phyloP scores from a whole-genome alignment of 2,113 vertebrate genomes.

The Procavia capensis region DNA sequence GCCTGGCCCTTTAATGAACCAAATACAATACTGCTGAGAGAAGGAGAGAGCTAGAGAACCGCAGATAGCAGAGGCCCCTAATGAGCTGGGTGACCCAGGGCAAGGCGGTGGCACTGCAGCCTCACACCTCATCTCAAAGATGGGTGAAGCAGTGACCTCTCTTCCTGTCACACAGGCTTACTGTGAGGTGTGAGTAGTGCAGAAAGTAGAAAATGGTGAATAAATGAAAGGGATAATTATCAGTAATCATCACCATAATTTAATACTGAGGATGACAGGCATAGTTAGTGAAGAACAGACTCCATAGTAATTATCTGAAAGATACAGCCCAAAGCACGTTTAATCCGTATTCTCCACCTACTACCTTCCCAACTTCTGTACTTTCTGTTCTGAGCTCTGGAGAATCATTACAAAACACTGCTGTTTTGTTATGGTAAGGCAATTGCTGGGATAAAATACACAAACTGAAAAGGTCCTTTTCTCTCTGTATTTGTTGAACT shows the following conservation, averaged over 20 bases:
- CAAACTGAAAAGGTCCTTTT: not conserved
- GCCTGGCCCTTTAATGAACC: not conserved
- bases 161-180: not conserved
- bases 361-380: constrained; percentile 31
- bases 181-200: not conserved
- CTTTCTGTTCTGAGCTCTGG: constrained; percentile 53
- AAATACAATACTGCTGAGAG: not conserved
- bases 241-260: constrained; percentile 67
- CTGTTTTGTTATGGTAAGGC: not conserved
- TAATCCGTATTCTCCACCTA: constrained; percentile 49
- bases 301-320: constrained; percentile 60
- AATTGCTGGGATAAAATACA: not conserved
- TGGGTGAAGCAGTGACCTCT: not conserved
- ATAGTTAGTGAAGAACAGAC: constrained; percentile 14
- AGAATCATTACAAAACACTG: not conserved
- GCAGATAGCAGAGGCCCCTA: not conserved
- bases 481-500: not conserved
- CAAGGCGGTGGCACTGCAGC: not conserved
- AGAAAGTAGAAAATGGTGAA: constrained; percentile 58
- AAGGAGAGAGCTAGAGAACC: not conserved
- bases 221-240: constrained; percentile 64
- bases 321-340: constrained; percentile 36
- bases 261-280: constrained; percentile 66
- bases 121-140: not conserved
- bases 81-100: not conserved